Evolutionary conservation across 2,797 vertebrate species (phyloP), one percentile per base, ranked within the genome.

Genomic region (Sebastes melanostomus): DNA sequence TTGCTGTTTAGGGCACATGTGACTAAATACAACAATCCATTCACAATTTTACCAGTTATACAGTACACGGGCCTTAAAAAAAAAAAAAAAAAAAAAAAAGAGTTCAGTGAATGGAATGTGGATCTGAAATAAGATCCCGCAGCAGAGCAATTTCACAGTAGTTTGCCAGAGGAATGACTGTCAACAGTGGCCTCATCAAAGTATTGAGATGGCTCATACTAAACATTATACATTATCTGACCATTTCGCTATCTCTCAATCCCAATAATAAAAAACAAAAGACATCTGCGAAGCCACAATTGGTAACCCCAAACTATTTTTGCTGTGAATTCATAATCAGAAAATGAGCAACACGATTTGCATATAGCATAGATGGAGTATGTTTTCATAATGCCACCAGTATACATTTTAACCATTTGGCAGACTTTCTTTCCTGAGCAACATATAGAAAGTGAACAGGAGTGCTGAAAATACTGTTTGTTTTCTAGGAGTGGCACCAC

Each of bases 111-210:
- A 20, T 20, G 50, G 50, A 52, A 52, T 52, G 50, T 52, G 50
- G 20, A 52, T 52, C 20, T 52, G 50, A 52, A n/a, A 52, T n/a
- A 52, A 20, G 50, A 52, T 52, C 50, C 20, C 3, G 20, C 20
- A 52, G 56, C 66, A 52, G 11, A 54, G 46, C 29, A 20, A 72
- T 83, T 83, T 85, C 71, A 73, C 58, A 73, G 66, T 55, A 55
- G 77, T 86, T 66, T 80, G 56, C 32, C 65, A 78, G 22, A 36
- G 58, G 60, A 84, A 76, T 25, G 46, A 62, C 58, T 62, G 30
- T 70, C 67, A 42, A 12, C 4, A 9, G 38, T 25, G 18, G 8
- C 46, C 46, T 52, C 46, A 52, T 52, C 20, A 52, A 52, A 52
- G 46, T 20, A 52, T n/a, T 20, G 8, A n/a, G 46, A n/a, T n/a